A percentile compares a stretch with the other conserved stretches of the same genome.
These are phyloP conservation scores for Drosophila meridiana DNA, from an alignment of 2,888 invertebrate species.

Conservation along the genomic window DNA sequence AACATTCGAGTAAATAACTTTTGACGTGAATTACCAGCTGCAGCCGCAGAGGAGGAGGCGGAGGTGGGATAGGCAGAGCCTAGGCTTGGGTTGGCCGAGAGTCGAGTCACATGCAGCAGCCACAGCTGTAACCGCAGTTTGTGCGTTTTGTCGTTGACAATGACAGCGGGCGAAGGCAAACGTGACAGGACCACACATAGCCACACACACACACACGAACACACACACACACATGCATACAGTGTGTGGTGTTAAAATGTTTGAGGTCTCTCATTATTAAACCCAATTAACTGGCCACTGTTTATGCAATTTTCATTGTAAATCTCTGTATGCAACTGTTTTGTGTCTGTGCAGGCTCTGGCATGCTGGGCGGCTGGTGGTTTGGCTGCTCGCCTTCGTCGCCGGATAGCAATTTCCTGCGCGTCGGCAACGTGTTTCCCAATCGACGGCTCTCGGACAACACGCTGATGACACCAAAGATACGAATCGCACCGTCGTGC, in stretches of 20 bases:
- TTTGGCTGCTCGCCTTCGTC: slow-evolving; percentile 93
- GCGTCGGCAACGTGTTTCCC: slow-evolving; percentile 93
- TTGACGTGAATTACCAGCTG: slow-evolving; percentile 55
- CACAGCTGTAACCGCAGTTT: slow-evolving; percentile 50
- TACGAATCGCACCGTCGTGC: slow-evolving; percentile 94
- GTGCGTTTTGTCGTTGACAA: slow-evolving; percentile 69
- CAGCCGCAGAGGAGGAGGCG: slow-evolving; percentile 8
- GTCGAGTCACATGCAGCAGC: slow-evolving; percentile 59
- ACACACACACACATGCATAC: not conserved
- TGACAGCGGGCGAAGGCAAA: slow-evolving; percentile 49
- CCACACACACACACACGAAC: slow-evolving; percentile 10
- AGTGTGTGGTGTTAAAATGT: slow-evolving; percentile 7
- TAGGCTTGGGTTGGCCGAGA: not conserved
- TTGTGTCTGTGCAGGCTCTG: slow-evolving; percentile 85
- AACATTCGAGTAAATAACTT: slow-evolving; percentile 64
- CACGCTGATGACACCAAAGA: slow-evolving; percentile 95
- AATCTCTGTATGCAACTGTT: slow-evolving; percentile 3
- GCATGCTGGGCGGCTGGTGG: slow-evolving; percentile 92
- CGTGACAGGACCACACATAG: slow-evolving; percentile 10
- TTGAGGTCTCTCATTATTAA: slow-evolving; percentile 40
- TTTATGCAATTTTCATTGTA: slow-evolving; percentile 17
- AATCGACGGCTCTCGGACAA: slow-evolving; percentile 96
- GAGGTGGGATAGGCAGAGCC: not conserved
- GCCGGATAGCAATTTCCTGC: slow-evolving; percentile 94
- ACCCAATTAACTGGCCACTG: slow-evolving; percentile 59